Evolutionary conservation across 2,888 invertebrate species (phyloP).

Genomic region (Tetranychus truncatus): DNA sequence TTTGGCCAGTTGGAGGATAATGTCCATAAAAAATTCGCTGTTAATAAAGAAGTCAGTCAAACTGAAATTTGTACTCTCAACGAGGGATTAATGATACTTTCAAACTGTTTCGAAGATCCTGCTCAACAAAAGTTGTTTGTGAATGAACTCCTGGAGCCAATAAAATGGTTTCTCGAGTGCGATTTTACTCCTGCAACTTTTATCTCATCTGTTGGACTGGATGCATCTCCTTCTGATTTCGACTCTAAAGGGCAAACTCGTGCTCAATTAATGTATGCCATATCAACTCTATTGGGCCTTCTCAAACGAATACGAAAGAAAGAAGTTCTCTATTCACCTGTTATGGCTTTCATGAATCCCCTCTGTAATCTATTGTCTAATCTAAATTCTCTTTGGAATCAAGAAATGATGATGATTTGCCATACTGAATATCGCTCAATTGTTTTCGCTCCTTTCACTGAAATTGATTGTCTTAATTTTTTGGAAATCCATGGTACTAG

Average conservation of each 20-base stretch:
- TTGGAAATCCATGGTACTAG: constrained; percentile 11
- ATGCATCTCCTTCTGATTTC: neutral
- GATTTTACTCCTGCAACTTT: constrained; percentile 2
- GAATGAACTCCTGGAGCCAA: constrained; percentile 11
- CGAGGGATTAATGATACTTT: constrained; percentile 31
- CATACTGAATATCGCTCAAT: constrained; percentile 11
- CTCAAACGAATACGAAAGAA: constrained; percentile 15
- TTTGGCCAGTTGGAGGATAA: constrained; percentile 12
- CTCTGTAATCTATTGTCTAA: constrained; percentile 12
- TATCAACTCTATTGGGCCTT: constrained; percentile 11
- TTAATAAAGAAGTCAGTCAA: constrained; percentile 45
- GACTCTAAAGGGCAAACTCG: constrained; percentile 10
- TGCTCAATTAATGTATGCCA: constrained; percentile 12
- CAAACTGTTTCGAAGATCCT: constrained; percentile 72
- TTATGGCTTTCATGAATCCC: constrained; percentile 7
- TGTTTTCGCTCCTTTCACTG: constrained; percentile 16
- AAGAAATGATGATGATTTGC: constrained; percentile 15
- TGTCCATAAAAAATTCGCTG: constrained; percentile 1
- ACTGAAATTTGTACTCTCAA: constrained; percentile 62
- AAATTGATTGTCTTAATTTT: constrained; percentile 10
- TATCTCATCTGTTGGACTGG: constrained; percentile 11
- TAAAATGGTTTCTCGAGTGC: constrained; percentile 12
- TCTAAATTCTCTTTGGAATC: constrained; percentile 19
- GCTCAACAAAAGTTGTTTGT: constrained; percentile 37
- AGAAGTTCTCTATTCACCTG: constrained; percentile 7